Evolutionary conservation across 1,140 invertebrate species (phyloP).

Genomic region (Protaetia brevitarsis): DNA sequence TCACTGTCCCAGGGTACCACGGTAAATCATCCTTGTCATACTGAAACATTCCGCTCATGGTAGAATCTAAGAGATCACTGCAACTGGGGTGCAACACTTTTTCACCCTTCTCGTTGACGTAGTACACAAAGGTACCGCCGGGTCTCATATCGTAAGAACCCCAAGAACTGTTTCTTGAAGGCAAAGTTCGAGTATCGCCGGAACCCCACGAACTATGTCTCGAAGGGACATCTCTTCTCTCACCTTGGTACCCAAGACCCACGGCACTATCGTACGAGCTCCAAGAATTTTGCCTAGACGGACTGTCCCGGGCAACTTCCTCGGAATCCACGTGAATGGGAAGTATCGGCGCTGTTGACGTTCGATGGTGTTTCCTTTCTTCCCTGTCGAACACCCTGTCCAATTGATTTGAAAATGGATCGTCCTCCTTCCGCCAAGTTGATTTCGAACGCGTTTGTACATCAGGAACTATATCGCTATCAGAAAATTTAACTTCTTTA

Average conservation of each 20-base stretch:
- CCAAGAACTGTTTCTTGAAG: constrained; percentile 71
- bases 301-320: constrained; percentile 45
- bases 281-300: constrained; percentile 72
- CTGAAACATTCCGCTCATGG: constrained; percentile 52
- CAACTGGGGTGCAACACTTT: constrained; percentile 33
- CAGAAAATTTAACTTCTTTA: constrained; percentile 6
- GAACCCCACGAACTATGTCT: constrained; percentile 81
- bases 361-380: constrained; percentile 56
- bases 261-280: constrained; percentile 76
- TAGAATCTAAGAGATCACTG: constrained; percentile 39
- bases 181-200: constrained; percentile 61
- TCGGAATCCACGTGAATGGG: constrained; percentile 24
- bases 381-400: constrained; percentile 72
- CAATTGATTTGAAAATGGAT: constrained; percentile 68
- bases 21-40: constrained; percentile 64
- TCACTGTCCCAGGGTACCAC: constrained; percentile 64
- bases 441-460: constrained; percentile 27
- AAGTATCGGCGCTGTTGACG: constrained; percentile 46
- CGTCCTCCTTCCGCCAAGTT: constrained; percentile 47
- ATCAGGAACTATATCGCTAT: constrained; percentile 42
- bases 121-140: constrained; percentile 42
- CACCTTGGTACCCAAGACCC: constrained; percentile 56
- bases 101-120: constrained; percentile 42
- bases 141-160: constrained; percentile 67
- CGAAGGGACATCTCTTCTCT: constrained; percentile 57